Conservation (phyloP, 2,113 vertebrate genomes). For the Tachysurus fulvidraco region DNA sequence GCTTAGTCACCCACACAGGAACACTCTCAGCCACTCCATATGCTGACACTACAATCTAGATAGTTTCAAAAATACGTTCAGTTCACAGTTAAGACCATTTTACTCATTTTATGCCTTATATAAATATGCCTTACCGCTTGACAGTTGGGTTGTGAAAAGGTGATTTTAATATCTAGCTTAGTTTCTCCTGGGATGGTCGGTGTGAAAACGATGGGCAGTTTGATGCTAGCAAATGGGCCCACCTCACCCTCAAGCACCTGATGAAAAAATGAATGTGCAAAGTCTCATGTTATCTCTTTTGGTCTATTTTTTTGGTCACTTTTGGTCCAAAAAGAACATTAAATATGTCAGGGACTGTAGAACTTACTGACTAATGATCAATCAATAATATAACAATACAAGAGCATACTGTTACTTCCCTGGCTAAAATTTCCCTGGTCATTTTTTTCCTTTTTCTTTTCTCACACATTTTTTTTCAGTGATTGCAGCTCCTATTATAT, state of each 20-base stretch:
- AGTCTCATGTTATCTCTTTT: background rate
- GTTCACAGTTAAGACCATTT: background rate
- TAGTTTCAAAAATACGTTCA: background rate
- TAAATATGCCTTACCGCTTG: conserved; percentile 74
- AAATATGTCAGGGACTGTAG: background rate
- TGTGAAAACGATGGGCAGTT: conserved; percentile 80
- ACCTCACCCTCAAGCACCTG: conserved; percentile 81
- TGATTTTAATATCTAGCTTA: conserved; percentile 73
- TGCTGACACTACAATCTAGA: conserved; percentile 64
- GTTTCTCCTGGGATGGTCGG: conserved; percentile 77
- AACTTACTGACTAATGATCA: background rate
- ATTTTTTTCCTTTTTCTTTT: background rate
- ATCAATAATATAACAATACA: background rate
- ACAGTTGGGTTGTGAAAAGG: conserved; percentile 76
- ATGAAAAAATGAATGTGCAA: background rate
- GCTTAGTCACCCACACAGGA: conserved; percentile 80
- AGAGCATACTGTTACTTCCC: background rate
- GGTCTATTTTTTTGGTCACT: background rate
- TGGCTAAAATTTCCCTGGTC: background rate
- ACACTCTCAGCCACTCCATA: conserved; percentile 70
- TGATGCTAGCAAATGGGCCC: conserved; percentile 78
- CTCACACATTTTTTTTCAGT: background rate
- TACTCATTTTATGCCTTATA: background rate
- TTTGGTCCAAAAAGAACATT: background rate
- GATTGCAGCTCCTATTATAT: background rate